These are phyloP conservation scores for Odobenus rosmarus DNA, from an alignment of 2,113 vertebrate genomes.

Conservation along the genomic window DNA sequence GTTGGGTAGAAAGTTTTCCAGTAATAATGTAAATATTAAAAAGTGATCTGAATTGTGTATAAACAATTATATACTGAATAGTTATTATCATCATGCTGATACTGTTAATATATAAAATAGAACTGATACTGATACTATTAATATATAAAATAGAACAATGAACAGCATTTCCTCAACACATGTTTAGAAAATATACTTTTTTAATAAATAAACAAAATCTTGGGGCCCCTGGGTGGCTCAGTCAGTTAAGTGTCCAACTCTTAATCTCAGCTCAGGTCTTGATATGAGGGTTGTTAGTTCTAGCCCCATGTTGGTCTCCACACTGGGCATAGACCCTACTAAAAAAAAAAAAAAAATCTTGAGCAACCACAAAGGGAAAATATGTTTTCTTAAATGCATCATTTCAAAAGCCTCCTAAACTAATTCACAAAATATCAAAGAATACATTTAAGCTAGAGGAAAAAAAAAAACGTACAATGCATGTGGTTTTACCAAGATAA, in stretches of 20 bases:
- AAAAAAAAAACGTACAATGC: neutral
- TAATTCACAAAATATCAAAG: slow-evolving; percentile 37
- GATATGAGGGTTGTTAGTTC: neutral
- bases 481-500: slow-evolving; percentile 30
- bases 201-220: neutral
- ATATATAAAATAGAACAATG: neutral
- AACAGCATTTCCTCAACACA: neutral
- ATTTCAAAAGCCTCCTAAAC: neutral
- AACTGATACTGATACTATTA: neutral
- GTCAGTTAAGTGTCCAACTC: neutral
- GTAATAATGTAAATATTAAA: neutral
- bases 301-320: neutral
- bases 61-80: neutral
- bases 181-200: neutral
- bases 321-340: neutral
- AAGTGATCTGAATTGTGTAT: neutral
- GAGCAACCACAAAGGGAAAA: neutral
- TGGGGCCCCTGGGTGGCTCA: neutral
- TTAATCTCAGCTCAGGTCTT: neutral
- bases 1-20: neutral
- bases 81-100: neutral
- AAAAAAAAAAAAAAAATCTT: neutral
- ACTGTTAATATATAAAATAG: neutral
- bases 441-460: neutral
- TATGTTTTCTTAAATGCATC: neutral